Base-by-base conservation (phyloP, 30 jellyfish, hydroid and myxozoan genomes). In the Hydra vulgaris region DNA sequence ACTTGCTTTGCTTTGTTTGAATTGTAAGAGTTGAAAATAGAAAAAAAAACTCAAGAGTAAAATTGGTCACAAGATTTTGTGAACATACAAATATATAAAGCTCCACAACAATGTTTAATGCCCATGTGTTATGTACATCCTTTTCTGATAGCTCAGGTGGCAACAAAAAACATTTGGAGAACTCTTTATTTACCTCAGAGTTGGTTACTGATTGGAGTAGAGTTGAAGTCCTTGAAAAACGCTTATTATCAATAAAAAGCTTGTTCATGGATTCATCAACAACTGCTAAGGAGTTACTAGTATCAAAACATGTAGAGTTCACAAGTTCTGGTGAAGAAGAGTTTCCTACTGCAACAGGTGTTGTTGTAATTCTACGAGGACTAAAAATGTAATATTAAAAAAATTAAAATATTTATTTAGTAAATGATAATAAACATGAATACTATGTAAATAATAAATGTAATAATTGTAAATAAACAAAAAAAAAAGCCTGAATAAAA, bases 301-400 rank as follows among this genome's bases (percentile, higher is more conserved):
- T 15, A 56, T 79, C 86, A 16, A 79, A 55, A 73, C 19, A 53
- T 81, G 77, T 61, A 86, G 84, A 5, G 71, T 87, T 0, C 83
- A 26, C 12, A 66, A 21, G 67, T 52, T 86, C 21, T 77, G 7
- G 69, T 73, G 72, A 21, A 56, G 17, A 17, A 17, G 74, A 87
- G 55, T 74, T 76, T 79, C 66, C 86, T 27, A 79, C 81, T 25
- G 87, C 84, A 21, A 88, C 82, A n/a, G 92, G 84, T n/a, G 96
- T 88, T 21, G 96, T 88, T 0, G 96, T 88, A 78, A 88, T 88
- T 18, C 96, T 66, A 21, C 92, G 86, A 66, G 86, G 86, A 54
- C 86, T 79, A 79, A 54, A 79, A 54, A 15, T 12, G 17, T 17
- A 20, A 40, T 40, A 78, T 40, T n/a, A n/a, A n/a, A n/a, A n/a